These are phyloP conservation scores for Meriones unguiculatus DNA, from an alignment of 2,113 vertebrate genomes.

Conservation along the genomic window DNA sequence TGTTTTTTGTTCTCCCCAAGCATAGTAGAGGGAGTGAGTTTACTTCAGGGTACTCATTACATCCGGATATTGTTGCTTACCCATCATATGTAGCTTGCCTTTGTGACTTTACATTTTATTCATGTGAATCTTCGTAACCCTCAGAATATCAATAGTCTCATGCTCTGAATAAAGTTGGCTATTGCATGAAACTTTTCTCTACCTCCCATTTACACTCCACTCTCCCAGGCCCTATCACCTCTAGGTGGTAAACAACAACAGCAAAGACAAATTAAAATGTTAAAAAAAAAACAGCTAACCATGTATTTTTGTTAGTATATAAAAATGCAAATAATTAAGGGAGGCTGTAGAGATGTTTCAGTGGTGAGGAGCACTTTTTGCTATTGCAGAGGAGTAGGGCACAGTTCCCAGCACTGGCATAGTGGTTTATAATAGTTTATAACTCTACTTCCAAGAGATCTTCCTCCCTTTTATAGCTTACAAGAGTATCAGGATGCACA, in stretches of 20 bases:
- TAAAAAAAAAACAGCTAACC: conserved; percentile 1
- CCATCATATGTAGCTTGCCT: neutral
- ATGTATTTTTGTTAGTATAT: conserved; percentile 1
- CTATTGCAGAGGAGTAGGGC: neutral
- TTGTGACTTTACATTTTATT: neutral
- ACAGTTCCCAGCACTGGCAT: neutral
- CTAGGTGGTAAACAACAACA: neutral
- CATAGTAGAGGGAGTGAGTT: neutral
- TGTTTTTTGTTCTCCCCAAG: neutral
- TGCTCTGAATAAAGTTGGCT: neutral
- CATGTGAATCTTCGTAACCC: neutral
- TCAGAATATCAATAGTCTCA: neutral
- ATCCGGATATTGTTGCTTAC: neutral
- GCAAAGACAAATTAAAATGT: neutral
- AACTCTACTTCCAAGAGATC: neutral
- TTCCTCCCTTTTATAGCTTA: no score
- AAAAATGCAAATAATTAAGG: neutral
- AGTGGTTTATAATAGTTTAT: neutral
- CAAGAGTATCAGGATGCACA: neutral
- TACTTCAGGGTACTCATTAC: neutral
- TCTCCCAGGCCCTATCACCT: neutral
- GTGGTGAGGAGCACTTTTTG: neutral
- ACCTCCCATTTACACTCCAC: neutral
- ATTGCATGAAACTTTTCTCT: neutral
- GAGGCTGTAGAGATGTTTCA: neutral